phyloP scores from a whole-genome alignment of 2,797 vertebrate species.

The Remorina albescens region DNA sequence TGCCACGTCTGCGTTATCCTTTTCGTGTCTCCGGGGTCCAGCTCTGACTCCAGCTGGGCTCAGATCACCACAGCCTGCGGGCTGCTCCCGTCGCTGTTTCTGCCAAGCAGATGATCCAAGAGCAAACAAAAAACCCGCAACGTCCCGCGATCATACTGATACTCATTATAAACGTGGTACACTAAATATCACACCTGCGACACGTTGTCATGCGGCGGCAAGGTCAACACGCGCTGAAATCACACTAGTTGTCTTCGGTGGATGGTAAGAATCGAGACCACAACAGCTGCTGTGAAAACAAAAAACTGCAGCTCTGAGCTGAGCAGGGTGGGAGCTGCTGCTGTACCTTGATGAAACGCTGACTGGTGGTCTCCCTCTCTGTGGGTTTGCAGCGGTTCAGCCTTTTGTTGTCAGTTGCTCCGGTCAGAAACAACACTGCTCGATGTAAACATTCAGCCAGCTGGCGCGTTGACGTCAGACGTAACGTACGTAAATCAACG shows the following conservation, averaged over 20 bases:
- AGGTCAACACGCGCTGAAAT: slow-evolving; percentile 14
- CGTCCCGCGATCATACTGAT: accelerated
- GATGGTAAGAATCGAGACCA: slow-evolving; percentile 21
- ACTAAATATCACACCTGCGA: accelerated
- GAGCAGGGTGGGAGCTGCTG: accelerated
- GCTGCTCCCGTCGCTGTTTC: slow-evolving; percentile 15
- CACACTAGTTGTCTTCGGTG: slow-evolving; percentile 8
- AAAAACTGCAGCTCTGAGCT: background rate
- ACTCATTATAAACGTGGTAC: background rate
- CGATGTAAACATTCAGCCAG: slow-evolving; percentile 87
- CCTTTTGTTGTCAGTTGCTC: slow-evolving; percentile 44
- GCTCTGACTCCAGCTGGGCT: background rate
- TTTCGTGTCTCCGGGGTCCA: background rate
- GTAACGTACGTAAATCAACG: slow-evolving; percentile 40
- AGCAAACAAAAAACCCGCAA: background rate
- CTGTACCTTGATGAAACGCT: slow-evolving; percentile 29
- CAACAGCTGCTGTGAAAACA: background rate
- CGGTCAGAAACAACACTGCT: slow-evolving; percentile 60
- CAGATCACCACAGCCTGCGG: slow-evolving; percentile 1
- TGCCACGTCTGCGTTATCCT: accelerated
- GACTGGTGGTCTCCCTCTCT: background rate
- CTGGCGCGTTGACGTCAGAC: slow-evolving; percentile 84
- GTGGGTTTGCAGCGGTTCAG: slow-evolving; percentile 19
- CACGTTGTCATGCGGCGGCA: background rate
- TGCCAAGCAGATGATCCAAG: slow-evolving; percentile 38